Base-by-base conservation (phyloP, 2,797 vertebrate genomes). In the Rachycentron canadum region DNA sequence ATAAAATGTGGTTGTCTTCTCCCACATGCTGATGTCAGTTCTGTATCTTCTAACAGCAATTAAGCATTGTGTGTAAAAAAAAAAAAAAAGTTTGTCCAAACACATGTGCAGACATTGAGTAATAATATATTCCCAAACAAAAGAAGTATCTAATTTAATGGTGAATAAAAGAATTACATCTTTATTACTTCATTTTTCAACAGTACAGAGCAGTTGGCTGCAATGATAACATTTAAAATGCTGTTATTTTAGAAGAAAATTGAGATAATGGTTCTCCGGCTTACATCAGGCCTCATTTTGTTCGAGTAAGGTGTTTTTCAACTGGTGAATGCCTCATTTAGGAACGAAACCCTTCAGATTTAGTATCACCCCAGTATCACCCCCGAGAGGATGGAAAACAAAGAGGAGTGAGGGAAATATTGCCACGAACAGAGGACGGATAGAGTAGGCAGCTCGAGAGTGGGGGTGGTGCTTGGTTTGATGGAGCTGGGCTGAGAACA, bases 381-480 rank as follows among this genome's bases (percentile, higher is more conserved):
- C 69, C 80, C 30, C 1, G 25, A 78, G 80, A 85, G 79, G 77
- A 75, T 0, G 25, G 57, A 75, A 84, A 81, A 86, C 69, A 88
- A 75, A 79, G 77, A 88, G 73, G 61, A 76, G 79, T 58, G 66
- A 83, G 70, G 78, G 64, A 85, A 67, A 76, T 77, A 81, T 81
- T 70, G 60, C 83, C 16, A 57, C 17, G 59, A 85, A 79, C 69
- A 82, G 78, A 85, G 73, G 60, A 89, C 74, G 72, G 75, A 77
- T 65, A 53, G 88, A 93, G 90, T 91, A 89, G 86, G 88, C 85
- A 85, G 88, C 84, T 83, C 80, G 79, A 91, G 79, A 88, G 89
- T 84, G 85, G 88, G 87, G 86, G 83, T 81, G 82, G 85, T 72
- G 87, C 78, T 84, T 36, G 82, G 83, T 89, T 88, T 91, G 87